Conservation (phyloP, 2,113 vertebrate species). For the Microtus oregoni region DNA sequence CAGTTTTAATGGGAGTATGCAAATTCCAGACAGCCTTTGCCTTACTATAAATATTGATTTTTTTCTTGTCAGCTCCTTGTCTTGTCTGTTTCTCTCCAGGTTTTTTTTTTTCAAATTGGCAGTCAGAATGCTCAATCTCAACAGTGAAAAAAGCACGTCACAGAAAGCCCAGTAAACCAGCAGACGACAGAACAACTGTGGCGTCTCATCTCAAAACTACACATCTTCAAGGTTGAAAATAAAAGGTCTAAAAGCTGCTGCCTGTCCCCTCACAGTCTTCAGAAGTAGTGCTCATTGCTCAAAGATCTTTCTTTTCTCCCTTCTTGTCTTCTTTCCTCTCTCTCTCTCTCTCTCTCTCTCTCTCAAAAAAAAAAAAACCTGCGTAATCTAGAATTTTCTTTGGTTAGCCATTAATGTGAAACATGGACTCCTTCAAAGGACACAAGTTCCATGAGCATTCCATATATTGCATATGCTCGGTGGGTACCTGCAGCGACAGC, state of each 20-base stretch:
- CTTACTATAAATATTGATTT: slow-evolving; percentile 39
- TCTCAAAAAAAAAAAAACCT: slow-evolving; percentile 4
- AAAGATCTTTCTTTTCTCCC: not conserved
- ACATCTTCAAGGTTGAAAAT: slow-evolving; percentile 24
- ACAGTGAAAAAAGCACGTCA: slow-evolving; percentile 13
- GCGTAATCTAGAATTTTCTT: not conserved
- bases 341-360: not conserved
- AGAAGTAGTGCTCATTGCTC: not conserved
- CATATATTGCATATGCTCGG: not conserved
- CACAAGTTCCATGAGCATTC: not conserved
- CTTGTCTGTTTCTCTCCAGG: slow-evolving; percentile 9
- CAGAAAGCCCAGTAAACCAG: slow-evolving; percentile 41
- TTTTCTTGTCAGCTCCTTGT: slow-evolving; percentile 19
- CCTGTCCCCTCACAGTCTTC: not conserved
- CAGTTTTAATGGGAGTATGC: not conserved
- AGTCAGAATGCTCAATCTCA: slow-evolving; percentile 8
- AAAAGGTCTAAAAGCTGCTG: not conserved
- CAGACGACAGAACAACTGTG: not conserved
- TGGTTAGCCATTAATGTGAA: slow-evolving; percentile 34
- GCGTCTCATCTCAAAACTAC: not conserved
- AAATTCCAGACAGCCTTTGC: slow-evolving; percentile 40
- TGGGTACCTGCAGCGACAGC: accelerated
- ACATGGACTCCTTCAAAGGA: slow-evolving; percentile 32
- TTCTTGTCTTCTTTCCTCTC: not conserved
- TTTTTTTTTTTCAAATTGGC: slow-evolving; percentile 40